phyloP scores from a whole-genome alignment of 2,888 invertebrate genomes.

The Lepidocyrtoides sp. region DNA sequence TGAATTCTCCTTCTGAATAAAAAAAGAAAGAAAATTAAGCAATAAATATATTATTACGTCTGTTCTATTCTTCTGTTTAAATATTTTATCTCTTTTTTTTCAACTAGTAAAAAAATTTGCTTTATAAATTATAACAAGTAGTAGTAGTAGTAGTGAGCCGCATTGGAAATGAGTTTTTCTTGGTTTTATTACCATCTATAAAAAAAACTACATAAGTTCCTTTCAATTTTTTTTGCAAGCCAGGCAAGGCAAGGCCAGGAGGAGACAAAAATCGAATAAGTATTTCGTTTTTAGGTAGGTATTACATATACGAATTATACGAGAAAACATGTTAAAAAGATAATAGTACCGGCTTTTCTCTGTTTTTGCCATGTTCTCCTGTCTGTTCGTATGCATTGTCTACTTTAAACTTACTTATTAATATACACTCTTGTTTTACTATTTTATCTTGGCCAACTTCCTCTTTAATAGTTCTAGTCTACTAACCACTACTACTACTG shows the following conservation, averaged over 20 bases:
- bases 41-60: not conserved
- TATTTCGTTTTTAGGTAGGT: too few relatives aligned
- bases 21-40: too few relatives aligned
- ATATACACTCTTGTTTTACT: not conserved
- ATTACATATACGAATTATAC: not conserved
- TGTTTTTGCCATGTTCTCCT: not conserved
- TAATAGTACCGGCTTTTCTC: slow-evolving; percentile 21
- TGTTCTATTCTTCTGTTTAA: not conserved
- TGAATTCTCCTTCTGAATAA: too few relatives aligned
- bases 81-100: not conserved
- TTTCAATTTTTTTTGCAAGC: not conserved
- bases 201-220: not conserved
- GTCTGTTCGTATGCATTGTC: too few relatives aligned
- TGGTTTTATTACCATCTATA: not conserved
- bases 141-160: too few relatives aligned
- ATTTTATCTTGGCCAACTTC: slow-evolving; percentile 44
- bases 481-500: too few relatives aligned
- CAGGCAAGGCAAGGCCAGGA: not conserved
- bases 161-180: not conserved
- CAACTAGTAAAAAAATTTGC: too few relatives aligned
- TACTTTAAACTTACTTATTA: too few relatives aligned
- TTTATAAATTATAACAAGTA: too few relatives aligned
- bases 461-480: slow-evolving; percentile 41
- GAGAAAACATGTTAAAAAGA: not conserved
- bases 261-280: not conserved